A percentile compares a stretch with the other conserved stretches of the same genome.
Conservation (phyloP, 2,797 vertebrate genomes). For the Gallinago stenura region DNA sequence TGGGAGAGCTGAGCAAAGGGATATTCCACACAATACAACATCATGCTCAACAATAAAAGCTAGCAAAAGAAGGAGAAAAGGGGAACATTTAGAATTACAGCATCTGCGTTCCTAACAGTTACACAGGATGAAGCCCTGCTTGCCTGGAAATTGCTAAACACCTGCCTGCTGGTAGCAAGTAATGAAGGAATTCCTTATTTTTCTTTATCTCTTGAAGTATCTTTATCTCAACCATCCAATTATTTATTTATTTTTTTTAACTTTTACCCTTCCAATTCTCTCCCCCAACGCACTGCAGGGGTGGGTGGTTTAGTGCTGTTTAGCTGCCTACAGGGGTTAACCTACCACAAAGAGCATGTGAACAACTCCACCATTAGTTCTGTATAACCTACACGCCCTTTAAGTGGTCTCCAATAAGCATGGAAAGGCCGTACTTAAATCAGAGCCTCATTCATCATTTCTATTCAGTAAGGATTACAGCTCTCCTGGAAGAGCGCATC, state of each 20-base stretch:
- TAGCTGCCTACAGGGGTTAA: not conserved
- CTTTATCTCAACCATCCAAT: fast-evolving
- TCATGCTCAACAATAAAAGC: not conserved
- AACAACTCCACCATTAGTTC: not conserved
- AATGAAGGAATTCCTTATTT: not conserved
- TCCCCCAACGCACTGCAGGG: not conserved
- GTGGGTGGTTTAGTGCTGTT: fast-evolving
- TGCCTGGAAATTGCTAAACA: not conserved
- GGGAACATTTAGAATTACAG: not conserved
- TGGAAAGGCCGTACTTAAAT: not conserved
- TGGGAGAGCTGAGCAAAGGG: not conserved
- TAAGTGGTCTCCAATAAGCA: not conserved
- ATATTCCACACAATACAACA: not conserved
- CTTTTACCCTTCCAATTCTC: not conserved
- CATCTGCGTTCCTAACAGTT: not conserved
- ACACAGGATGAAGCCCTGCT: fast-evolving
- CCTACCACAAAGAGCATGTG: not conserved
- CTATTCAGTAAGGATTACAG: not conserved
- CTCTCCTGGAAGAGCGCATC: not conserved
- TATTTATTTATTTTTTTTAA: not conserved
- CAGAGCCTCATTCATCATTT: not conserved
- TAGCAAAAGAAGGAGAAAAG: not conserved
- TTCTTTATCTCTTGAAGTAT: not conserved
- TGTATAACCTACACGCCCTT: not conserved
- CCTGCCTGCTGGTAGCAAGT: not conserved